Conservation (phyloP, 2,113 vertebrate genomes). For the Steatornis caripensis region DNA sequence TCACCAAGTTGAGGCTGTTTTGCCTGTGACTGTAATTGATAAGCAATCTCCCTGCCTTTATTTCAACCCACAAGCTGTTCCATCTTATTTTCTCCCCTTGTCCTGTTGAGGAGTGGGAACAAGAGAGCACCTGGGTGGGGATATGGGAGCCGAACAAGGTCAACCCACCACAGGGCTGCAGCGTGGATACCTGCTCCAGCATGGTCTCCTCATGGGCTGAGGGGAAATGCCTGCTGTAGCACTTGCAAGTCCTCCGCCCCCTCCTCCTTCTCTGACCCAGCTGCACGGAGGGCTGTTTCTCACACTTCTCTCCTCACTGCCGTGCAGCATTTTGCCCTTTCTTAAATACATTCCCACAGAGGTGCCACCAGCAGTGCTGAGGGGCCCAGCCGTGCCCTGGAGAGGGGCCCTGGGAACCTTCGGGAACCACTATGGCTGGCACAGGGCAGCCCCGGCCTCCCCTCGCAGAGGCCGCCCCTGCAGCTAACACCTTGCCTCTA, state of each 20-base stretch:
- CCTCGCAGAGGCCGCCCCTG: no score
- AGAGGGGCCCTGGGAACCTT: background rate
- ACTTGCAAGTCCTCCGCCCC: background rate
- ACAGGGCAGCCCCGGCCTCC: no score
- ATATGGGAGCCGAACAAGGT: background rate
- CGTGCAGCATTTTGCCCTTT: background rate
- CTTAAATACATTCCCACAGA: background rate
- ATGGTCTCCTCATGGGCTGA: background rate
- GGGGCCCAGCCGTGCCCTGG: background rate
- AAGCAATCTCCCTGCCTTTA: background rate
- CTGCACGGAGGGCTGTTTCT: background rate
- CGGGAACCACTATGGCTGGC: background rate
- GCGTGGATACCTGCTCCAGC: no score
- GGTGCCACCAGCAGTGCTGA: background rate
- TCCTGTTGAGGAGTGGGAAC: background rate
- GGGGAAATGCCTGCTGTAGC: background rate
- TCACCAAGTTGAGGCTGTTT: background rate
- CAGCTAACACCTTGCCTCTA: background rate
- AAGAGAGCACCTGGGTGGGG: background rate
- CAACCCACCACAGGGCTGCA: background rate
- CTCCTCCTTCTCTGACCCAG: background rate
- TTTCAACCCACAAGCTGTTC: background rate
- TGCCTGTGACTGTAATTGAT: background rate
- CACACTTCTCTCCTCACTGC: background rate
- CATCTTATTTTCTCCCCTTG: background rate